These are phyloP conservation scores for Bradypus variegatus DNA, from an alignment of 2,797 vertebrate genomes.

Conservation along the genomic window DNA sequence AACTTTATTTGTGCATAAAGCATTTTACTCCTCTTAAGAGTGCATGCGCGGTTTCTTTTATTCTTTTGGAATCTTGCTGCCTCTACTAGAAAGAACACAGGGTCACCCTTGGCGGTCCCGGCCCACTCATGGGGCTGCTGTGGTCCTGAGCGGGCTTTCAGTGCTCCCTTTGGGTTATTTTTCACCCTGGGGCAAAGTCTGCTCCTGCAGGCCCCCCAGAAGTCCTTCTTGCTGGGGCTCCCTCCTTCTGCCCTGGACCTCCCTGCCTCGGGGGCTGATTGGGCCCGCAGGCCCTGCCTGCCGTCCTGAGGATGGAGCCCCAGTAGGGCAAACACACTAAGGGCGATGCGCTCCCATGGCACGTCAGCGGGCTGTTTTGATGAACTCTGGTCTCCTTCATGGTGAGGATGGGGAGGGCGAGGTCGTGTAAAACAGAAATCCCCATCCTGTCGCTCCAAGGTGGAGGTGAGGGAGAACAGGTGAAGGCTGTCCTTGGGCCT, in stretches of 20 bases:
- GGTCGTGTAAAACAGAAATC: background rate
- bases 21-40: accelerated
- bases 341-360: too few species aligned
- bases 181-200: background rate
- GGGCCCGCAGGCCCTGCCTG: background rate
- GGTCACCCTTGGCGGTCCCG: background rate
- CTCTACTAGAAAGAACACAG: background rate
- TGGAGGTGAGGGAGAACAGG: background rate
- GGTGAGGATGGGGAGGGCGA: background rate
- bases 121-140: accelerated
- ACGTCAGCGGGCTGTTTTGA: background rate
- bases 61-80: background rate
- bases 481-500: too few species aligned
- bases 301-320: background rate
- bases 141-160: accelerated
- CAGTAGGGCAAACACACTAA: background rate
- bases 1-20: background rate
- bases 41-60: accelerated
- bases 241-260: too few species aligned
- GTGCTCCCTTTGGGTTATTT: background rate
- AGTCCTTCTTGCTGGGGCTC: too few species aligned
- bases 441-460: accelerated
- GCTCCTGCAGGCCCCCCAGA: accelerated
- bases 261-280: background rate
- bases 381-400: background rate